phyloP scores from a whole-genome alignment of 1,140 invertebrate species.

The Zaprionus taronus region DNA sequence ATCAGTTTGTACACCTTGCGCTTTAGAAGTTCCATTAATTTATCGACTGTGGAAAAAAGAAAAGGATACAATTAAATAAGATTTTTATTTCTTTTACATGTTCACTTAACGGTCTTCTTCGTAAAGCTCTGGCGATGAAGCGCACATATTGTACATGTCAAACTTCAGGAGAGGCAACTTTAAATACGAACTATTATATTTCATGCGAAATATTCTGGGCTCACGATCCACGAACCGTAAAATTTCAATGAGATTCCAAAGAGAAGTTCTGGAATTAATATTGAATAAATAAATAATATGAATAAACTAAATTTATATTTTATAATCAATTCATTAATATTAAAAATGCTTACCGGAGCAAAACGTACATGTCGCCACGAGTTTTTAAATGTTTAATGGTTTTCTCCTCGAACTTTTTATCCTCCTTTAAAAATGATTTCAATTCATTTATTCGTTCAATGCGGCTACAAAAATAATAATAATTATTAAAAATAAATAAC shows the following conservation, averaged over 20 bases:
- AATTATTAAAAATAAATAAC: neutral
- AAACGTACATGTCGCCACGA: constrained; percentile 62
- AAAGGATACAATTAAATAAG: neutral
- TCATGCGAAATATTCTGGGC: constrained; percentile 32
- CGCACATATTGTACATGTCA: constrained; percentile 66
- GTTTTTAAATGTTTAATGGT: constrained; percentile 61
- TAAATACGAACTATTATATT: constrained; percentile 72
- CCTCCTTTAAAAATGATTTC: constrained; percentile 36
- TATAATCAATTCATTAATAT: neutral
- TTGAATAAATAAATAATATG: neutral
- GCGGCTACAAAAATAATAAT: constrained; percentile 46
- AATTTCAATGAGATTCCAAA: constrained; percentile 76
- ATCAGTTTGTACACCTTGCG: constrained; percentile 71
- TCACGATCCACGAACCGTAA: constrained; percentile 62
- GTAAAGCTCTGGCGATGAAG: constrained; percentile 59
- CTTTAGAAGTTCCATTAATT: constrained; percentile 62
- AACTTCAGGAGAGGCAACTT: constrained; percentile 76
- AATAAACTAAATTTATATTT: neutral
- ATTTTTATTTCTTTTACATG: neutral
- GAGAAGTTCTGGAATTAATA: constrained; percentile 36
- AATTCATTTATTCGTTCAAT: constrained; percentile 62
- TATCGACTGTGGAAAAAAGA: constrained; percentile 55
- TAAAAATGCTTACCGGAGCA: constrained; percentile 51
- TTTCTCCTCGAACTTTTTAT: constrained; percentile 46
- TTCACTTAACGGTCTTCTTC: constrained; percentile 70